Conservation (phyloP, 92 coral and sea anemone genomes). For the Scolanthus callimorphus region DNA sequence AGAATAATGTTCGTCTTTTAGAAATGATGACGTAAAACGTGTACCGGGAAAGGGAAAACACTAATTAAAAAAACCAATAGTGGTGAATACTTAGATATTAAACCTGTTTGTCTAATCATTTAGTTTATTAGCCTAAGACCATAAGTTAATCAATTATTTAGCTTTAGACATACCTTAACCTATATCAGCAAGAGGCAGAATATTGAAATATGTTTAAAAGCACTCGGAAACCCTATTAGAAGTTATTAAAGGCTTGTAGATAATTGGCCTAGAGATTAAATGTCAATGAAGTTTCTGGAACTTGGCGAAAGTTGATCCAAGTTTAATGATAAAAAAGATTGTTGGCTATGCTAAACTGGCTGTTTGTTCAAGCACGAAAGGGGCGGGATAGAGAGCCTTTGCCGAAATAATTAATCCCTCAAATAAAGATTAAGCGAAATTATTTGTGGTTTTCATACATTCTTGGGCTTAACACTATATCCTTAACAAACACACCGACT, state of each 20-base stretch:
- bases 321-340: too few relatives aligned
- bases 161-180: neutral
- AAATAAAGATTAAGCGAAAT: neutral
- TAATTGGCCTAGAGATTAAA: too few relatives aligned
- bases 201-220: too few relatives aligned
- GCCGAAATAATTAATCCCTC: constrained; percentile 7
- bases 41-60: neutral
- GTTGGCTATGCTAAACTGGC: too few relatives aligned
- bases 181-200: neutral
- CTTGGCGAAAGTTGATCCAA: too few relatives aligned
- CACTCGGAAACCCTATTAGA: too few relatives aligned
- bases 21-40: too few relatives aligned
- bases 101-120: neutral
- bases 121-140: neutral
- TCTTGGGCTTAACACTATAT: constrained; percentile 1
- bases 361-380: neutral
- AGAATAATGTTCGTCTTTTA: too few relatives aligned
- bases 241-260: too few relatives aligned
- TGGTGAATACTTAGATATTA: neutral
- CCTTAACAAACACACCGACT: constrained; percentile 6
- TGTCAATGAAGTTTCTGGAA: too few relatives aligned
- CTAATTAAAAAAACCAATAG: neutral
- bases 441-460: constrained; percentile 2
- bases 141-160: neutral
- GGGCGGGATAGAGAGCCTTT: constrained; percentile 4